Conservation (phyloP, 2,797 vertebrate species). For the Argyrosomus regius region DNA sequence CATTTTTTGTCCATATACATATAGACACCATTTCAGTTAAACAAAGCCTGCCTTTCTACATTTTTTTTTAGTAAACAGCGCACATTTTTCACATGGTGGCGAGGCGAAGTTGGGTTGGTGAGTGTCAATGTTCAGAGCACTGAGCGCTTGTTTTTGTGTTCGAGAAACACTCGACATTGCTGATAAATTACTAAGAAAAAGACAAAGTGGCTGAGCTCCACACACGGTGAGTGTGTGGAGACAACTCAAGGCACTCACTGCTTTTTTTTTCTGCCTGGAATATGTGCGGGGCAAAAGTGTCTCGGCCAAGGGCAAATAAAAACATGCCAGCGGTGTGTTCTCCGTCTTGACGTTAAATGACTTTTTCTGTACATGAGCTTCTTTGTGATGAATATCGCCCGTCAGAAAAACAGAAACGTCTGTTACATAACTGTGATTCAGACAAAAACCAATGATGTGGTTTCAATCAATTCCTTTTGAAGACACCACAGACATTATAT, state of each 20-base stretch:
- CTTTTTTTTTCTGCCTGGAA: constrained; percentile 27
- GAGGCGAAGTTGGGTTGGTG: neutral
- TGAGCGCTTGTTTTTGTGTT: constrained; percentile 24
- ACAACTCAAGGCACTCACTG: constrained; percentile 25
- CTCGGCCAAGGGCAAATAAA: constrained; percentile 16
- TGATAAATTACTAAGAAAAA: constrained; percentile 39
- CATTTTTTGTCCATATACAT: neutral
- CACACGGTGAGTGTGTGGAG: neutral
- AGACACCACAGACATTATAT: neutral
- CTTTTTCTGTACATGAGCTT: neutral
- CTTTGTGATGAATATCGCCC: neutral
- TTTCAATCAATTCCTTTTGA: neutral
- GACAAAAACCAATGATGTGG: neutral
- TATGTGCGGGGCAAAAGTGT: constrained; percentile 26
- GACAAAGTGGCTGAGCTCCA: constrained; percentile 36
- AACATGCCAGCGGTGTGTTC: constrained; percentile 16
- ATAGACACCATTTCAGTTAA: neutral
- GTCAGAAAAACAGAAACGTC: neutral
- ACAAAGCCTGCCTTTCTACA: neutral
- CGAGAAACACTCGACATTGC: constrained; percentile 38
- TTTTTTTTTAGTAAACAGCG: neutral
- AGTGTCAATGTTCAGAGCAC: constrained; percentile 48
- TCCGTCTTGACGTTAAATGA: constrained; percentile 1
- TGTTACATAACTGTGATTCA: neutral
- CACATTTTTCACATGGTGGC: neutral